Percentiles rank a stretch among this genome's conserved stretches.
Evolutionary conservation across 2,797 vertebrate species (phyloP).

Genomic region (Enteromius viviparus): DNA sequence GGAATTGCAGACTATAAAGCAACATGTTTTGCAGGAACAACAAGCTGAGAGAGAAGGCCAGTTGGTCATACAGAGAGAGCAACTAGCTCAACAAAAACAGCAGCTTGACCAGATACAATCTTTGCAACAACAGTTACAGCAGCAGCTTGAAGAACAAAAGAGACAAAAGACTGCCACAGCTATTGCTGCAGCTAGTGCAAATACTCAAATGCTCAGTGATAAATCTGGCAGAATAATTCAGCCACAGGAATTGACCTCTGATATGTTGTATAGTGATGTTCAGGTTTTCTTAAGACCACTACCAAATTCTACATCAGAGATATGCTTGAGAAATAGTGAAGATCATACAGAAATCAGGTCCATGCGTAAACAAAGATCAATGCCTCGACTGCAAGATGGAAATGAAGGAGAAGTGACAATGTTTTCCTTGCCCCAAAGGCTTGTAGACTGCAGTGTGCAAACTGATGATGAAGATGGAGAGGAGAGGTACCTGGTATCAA

Average conservation of each 20-base stretch:
- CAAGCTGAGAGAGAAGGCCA: constrained; percentile 95
- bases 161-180: constrained; percentile 86
- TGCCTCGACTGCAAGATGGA: constrained; percentile 90
- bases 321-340: constrained; percentile 88
- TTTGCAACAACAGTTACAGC: constrained; percentile 95
- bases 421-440: constrained; percentile 84
- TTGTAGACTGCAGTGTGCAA: constrained; percentile 93
- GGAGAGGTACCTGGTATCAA: constrained; percentile 88
- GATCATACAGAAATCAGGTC: constrained; percentile 82
- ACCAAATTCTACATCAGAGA: constrained; percentile 92
- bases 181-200: constrained; percentile 73
- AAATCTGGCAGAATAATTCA: constrained; percentile 72
- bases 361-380: constrained; percentile 95
- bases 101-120: constrained; percentile 98
- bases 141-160: constrained; percentile 96
- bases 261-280: constrained; percentile 53
- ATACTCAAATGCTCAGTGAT: constrained; percentile 51
- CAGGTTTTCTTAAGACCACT: constrained; percentile 80
- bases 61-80: constrained; percentile 92
- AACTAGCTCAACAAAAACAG: constrained; percentile 95
- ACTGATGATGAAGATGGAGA: constrained; percentile 96
- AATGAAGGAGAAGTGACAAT: constrained; percentile 80
- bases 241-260: constrained; percentile 63
- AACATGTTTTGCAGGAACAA: constrained; percentile 97
- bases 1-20: constrained; percentile 97